Evolutionary conservation across 2,888 invertebrate genomes (phyloP), one percentile per base, ranked within the genome.

Genomic region (Nomada lathburiana): DNA sequence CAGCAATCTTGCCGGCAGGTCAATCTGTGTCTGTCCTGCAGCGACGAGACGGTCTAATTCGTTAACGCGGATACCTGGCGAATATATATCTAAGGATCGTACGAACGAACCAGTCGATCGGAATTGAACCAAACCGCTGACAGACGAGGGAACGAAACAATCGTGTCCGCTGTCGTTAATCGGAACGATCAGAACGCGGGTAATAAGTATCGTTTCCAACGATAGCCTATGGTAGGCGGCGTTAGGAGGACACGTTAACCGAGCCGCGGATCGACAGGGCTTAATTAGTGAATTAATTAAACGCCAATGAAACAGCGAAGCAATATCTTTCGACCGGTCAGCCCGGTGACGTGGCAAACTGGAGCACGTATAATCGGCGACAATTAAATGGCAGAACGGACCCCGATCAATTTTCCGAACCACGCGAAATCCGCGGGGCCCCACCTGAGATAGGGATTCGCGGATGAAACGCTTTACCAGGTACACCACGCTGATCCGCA

Each of bases 271-370:
- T 76, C 76, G 82, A 80, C 81, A 68, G 69, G 59, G 76, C 69
- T 80, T 82, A 81, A 83, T 81, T 83, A 81, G 72, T 55, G 81
- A 83, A 83, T 82, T 83, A 81, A 81, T 83, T 81, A 77, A 71
- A 82, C 73, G 82, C 76, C 73, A 82, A 81, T 82, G 82, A 82
- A 82, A 75, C 76, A 68, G 64, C 3, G 65, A 44, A 23, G 72
- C 73, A 76, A 81, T 81, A 81, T 83, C 82, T 83, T 83, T 81
- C 67, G 42, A 52, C 55, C 62, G 68, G 74, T n/a, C 67, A 16
- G 74, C 50, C 70, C 42, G 59, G 42, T 83, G 83, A 81, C 83
- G 55, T 64, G 63, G 76, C 78, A 82, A 84, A 84, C 84, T 84
- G 71, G 84, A 64, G 79, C 84, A 79, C 76, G 84, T 82, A 73